Evolutionary conservation across 2,888 invertebrate genomes (phyloP).

Genomic region (Epinotia brunnichana): DNA sequence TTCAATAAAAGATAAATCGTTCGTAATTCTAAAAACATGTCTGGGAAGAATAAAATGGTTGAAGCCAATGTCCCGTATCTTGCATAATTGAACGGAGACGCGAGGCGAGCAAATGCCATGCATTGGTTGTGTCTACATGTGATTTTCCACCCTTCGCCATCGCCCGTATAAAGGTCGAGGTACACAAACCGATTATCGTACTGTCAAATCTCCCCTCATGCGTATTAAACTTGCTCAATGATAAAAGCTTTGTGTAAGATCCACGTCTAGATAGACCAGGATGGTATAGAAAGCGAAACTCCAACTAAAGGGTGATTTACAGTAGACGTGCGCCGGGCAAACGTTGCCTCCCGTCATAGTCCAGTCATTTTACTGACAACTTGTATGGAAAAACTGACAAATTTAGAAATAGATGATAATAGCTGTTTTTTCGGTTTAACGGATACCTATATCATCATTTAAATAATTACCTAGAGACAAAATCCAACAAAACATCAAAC

Average conservation of each 20-base stretch:
- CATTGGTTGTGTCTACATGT: conserved; percentile 19
- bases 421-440: too few species aligned
- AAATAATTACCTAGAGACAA: too few species aligned
- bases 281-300: not conserved
- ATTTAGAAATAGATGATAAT: too few species aligned
- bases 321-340: too few species aligned
- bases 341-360: too few species aligned
- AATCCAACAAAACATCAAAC: too few species aligned
- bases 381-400: too few species aligned
- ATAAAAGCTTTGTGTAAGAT: conserved; percentile 8
- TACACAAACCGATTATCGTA: conserved; percentile 30
- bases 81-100: conserved; percentile 24
- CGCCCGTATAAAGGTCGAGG: conserved; percentile 35
- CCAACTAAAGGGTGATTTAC: not conserved
- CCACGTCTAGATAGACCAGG: conserved; percentile 1
- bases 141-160: conserved; percentile 31
- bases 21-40: not conserved
- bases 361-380: too few species aligned
- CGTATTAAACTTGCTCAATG: not conserved
- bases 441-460: too few species aligned
- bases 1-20: not conserved
- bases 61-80: not conserved
- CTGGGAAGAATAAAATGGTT: not conserved
- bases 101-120: conserved; percentile 31
- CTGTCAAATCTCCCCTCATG: conserved; percentile 16